phyloP scores from a whole-genome alignment of 2,888 invertebrate genomes.

The Neuroscelio doddi region DNA sequence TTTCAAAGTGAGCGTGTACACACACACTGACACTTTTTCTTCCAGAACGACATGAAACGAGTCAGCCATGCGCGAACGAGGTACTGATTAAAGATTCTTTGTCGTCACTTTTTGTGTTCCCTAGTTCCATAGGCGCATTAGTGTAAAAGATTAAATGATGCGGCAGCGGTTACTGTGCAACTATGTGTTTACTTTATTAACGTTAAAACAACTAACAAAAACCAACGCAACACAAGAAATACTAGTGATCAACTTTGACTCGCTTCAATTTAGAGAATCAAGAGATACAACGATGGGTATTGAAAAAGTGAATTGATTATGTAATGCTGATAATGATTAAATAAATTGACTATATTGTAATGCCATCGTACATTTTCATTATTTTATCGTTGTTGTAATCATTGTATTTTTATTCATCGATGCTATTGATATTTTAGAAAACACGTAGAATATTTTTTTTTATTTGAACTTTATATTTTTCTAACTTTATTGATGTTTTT shows the following conservation, averaged over 20 bases:
- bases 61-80: conserved; percentile 5
- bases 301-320: too few relatives aligned
- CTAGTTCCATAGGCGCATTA: conserved; percentile 2
- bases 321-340: too few relatives aligned
- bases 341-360: too few relatives aligned
- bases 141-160: neutral
- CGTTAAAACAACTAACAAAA: neutral
- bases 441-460: too few relatives aligned
- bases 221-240: too few relatives aligned
- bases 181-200: neutral
- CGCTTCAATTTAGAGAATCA: neutral
- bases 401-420: too few relatives aligned
- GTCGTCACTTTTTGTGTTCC: neutral
- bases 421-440: too few relatives aligned
- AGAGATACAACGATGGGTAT: conserved; percentile 4
- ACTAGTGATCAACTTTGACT: too few relatives aligned
- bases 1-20: conserved; percentile 6
- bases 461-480: too few relatives aligned
- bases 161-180: neutral
- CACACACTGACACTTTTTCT: conserved; percentile 1
- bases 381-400: too few relatives aligned
- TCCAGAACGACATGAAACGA: conserved; percentile 1
- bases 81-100: conserved; percentile 10
- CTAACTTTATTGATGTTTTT: too few relatives aligned
- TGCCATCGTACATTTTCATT: too few relatives aligned